Conservation (phyloP, 1,140 invertebrate genomes). For the Ericerus pela region DNA sequence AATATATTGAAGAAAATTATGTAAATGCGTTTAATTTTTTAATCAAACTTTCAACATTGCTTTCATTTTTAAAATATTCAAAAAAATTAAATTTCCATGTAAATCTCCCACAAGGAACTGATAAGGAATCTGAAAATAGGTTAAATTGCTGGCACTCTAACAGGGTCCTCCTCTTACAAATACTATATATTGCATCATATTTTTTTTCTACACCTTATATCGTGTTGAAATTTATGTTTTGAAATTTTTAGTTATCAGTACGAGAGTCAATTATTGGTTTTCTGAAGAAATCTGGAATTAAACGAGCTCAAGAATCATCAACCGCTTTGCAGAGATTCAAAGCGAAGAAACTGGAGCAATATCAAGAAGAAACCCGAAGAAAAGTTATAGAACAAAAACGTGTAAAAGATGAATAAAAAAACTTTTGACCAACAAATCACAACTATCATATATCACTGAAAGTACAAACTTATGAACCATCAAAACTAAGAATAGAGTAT, state of each 20-base stretch:
- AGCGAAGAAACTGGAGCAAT: neutral
- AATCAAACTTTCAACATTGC: no score
- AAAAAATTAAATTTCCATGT: no score
- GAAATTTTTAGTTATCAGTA: neutral
- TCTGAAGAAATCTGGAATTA: neutral
- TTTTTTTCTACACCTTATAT: no score
- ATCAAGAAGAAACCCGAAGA: neutral
- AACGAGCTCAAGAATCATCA: neutral
- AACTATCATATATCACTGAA: neutral
- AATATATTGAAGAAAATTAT: no score
- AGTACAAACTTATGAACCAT: neutral
- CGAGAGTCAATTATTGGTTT: neutral
- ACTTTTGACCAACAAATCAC: neutral
- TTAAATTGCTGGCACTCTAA: no score
- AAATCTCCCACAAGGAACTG: no score
- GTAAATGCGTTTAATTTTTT: no score
- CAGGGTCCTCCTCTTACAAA: no score
- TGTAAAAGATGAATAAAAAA: neutral
- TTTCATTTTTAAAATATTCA: no score
- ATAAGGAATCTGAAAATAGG: no score
- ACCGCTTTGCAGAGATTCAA: neutral
- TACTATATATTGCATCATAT: no score
- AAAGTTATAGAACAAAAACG: neutral
- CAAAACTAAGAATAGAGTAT: no score
- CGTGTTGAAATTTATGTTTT: neutral